Base-by-base conservation (phyloP, 2,888 invertebrate species). In the Rugalucina vietnamica region DNA sequence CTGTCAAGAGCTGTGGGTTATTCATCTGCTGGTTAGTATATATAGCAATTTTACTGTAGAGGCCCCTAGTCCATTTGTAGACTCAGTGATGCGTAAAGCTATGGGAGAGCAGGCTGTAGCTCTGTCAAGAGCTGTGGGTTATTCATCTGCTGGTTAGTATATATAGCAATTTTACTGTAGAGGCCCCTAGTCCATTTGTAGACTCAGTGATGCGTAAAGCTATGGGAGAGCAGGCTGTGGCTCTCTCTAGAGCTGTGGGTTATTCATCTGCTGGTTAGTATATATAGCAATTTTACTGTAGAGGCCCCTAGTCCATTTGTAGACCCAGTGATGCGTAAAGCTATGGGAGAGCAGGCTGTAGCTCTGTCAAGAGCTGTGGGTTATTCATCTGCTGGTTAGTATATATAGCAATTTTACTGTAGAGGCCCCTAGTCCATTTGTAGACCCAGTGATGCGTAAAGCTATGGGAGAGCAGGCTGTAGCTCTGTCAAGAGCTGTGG, bases 381-480 rank as follows among this genome's bases (percentile, higher is more conserved):
- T 8, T 97, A 97, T 93, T 95, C 95, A 75, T 96, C 96, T 12
- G 97, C 96, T 65, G 96, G 96, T 95, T 87, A 84, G 71, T 72
- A 71, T 34, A 4, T 14, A 12, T 54, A 12, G n/a, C n/a, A n/a
- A n/a, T n/a, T n/a, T n/a, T n/a, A n/a, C n/a, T n/a, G n/a, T n/a
- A n/a, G n/a, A n/a, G n/a, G n/a, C n/a, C n/a, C n/a, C n/a, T n/a
- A 96, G 96, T 91, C 95, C 95, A 24, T 96, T 96, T 94, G 93
- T 97, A 65, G 96, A 96, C 92, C 95, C 95, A 29, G 95, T 95
- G 43, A 96, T 96, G 74, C 93, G 96, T 79, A 91, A 94, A 90
- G 95, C 95, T 8, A 96, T 97, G 96, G 96, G 96, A 21, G 95
- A 96, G 82, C 96, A 97, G 93, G 96, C 96, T 4, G 95, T 96